Percentiles rank a stretch among this genome's conserved stretches.
Conservation (phyloP, 2,888 invertebrate genomes). For the Fragum sueziense region DNA sequence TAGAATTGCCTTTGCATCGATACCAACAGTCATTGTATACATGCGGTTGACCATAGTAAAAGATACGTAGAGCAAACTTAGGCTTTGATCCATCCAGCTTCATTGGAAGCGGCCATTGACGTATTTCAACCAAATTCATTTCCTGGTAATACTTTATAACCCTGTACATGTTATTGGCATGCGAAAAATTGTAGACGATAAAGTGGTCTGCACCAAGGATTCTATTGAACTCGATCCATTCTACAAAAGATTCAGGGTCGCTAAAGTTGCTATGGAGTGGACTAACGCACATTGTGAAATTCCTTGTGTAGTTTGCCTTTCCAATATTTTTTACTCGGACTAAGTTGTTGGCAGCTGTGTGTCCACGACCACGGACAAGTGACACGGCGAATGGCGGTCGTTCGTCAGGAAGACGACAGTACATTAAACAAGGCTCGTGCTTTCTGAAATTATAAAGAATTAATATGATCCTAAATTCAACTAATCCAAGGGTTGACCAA, state of each 20-base stretch:
- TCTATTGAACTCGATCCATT: conserved; percentile 17
- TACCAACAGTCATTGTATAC: conserved; percentile 14
- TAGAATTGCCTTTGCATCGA: neutral
- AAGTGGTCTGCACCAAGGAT: conserved; percentile 18
- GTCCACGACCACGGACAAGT: neutral
- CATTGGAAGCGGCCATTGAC: conserved; percentile 9
- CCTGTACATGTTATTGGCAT: neutral
- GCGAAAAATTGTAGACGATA: conserved; percentile 8
- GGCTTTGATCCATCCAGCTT: neutral
- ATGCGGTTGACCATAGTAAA: conserved; percentile 9
- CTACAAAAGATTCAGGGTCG: neutral
- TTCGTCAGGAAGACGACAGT: neutral
- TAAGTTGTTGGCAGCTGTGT: neutral
- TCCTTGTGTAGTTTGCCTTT: neutral
- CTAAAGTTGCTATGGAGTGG: neutral
- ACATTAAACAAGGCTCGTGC: too few relatives aligned
- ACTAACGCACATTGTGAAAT: neutral
- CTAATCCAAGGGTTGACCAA: too few relatives aligned
- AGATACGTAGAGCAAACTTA: neutral
- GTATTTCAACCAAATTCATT: neutral
- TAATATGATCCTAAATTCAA: too few relatives aligned
- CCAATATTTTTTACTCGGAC: neutral
- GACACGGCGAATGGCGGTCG: conserved; percentile 1
- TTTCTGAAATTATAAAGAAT: too few relatives aligned
- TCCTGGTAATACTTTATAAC: neutral